These are phyloP conservation scores for Melitaea athalia DNA, from an alignment of 2,888 invertebrate genomes.

Conservation along the genomic window DNA sequence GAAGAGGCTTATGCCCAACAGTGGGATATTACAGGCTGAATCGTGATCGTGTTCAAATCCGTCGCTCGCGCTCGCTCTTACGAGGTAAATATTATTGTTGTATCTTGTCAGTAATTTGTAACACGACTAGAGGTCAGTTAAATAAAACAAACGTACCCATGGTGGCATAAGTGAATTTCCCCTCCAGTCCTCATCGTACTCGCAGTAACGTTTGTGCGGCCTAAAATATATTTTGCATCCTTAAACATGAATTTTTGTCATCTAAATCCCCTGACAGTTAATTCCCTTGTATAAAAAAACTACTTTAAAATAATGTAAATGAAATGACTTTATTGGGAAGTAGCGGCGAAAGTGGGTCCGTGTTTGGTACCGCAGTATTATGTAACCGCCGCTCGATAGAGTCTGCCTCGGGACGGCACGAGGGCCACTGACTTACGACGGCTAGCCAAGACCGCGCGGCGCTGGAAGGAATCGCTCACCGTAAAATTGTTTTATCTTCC, in stretches of 20 bases:
- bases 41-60: too few relatives aligned
- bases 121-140: background rate
- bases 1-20: too few relatives aligned
- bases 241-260: background rate
- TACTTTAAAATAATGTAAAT: background rate
- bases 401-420: conserved; percentile 52
- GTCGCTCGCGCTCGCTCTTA: background rate
- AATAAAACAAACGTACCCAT: conserved; percentile 2
- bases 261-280: too few relatives aligned
- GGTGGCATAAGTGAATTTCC: background rate
- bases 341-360: conserved; percentile 54
- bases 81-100: background rate
- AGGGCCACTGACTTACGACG: conserved; percentile 50
- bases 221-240: background rate
- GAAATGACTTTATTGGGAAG: conserved; percentile 46
- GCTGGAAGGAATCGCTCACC: conserved; percentile 45
- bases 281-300: background rate
- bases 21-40: too few relatives aligned
- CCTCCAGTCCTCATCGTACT: background rate
- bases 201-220: background rate
- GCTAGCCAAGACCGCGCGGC: conserved; percentile 47
- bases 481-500: conserved; percentile 49
- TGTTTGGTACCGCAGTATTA: conserved; percentile 74
- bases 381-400: conserved; percentile 74
- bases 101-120: conserved; percentile 4